A percentile compares a stretch with the other conserved stretches of the same genome.
These are phyloP conservation scores for Coptodon rendalli DNA, from an alignment of 2,113 vertebrate genomes.

Conservation along the genomic window DNA sequence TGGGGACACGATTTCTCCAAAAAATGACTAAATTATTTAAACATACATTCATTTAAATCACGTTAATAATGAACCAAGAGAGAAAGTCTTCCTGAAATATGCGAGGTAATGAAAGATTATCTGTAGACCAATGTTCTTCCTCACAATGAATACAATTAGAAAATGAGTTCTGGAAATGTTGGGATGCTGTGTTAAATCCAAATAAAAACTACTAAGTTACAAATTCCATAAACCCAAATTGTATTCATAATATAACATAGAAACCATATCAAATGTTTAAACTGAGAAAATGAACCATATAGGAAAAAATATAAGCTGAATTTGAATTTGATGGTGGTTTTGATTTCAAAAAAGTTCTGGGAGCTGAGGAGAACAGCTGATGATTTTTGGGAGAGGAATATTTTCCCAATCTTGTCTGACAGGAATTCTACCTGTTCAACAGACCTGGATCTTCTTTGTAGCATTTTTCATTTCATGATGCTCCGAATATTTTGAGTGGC, in stretches of 20 bases:
- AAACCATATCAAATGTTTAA: background rate
- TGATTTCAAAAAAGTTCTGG: background rate
- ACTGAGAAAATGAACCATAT: background rate
- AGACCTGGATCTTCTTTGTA: background rate
- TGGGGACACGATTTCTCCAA: slow-evolving; percentile 28
- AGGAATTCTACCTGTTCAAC: background rate
- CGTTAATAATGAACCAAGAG: slow-evolving; percentile 26
- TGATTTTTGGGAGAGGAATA: background rate
- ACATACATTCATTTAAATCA: slow-evolving; percentile 38
- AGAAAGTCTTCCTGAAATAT: slow-evolving; percentile 2
- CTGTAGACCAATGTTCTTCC: background rate
- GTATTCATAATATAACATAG: background rate
- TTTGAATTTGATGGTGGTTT: background rate
- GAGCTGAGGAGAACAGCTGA: rapidly evolving
- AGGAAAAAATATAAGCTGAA: background rate
- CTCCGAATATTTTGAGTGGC: rapidly evolving
- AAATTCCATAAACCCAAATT: background rate
- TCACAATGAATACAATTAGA: background rate
- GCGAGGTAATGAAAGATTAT: background rate
- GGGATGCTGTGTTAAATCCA: background rate
- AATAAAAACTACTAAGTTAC: background rate
- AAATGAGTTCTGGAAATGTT: background rate
- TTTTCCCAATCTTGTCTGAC: background rate
- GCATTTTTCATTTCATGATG: background rate
- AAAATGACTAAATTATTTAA: slow-evolving; percentile 53